phyloP scores from a whole-genome alignment of 2,113 vertebrate genomes.

The Hepsetus odoe region DNA sequence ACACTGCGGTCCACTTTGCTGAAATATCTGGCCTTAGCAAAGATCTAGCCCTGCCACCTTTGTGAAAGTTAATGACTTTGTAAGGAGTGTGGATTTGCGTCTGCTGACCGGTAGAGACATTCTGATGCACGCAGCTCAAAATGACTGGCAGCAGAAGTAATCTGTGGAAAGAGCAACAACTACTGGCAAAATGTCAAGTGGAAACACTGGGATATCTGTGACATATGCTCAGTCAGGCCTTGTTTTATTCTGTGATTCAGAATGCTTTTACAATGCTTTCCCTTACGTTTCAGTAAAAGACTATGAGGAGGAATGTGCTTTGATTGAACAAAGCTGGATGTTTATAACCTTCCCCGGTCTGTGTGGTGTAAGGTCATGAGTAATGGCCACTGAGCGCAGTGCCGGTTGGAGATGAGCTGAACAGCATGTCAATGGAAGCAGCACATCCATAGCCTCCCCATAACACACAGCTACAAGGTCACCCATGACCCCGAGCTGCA shows the following conservation, averaged over 20 bases:
- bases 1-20: slow-evolving; percentile 43
- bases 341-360: slow-evolving; percentile 25
- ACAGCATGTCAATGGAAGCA: slow-evolving; percentile 35
- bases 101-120: slow-evolving; percentile 65
- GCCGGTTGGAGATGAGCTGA: slow-evolving; percentile 37
- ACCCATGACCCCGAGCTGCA: neutral
- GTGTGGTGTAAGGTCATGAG: slow-evolving; percentile 41
- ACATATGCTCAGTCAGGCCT: slow-evolving; percentile 55
- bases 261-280: slow-evolving; percentile 57
- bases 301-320: slow-evolving; percentile 26
- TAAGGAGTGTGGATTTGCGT: slow-evolving; percentile 45
- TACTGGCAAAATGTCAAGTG: slow-evolving; percentile 64
- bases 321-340: slow-evolving; percentile 36
- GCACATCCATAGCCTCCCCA: slow-evolving; percentile 10
- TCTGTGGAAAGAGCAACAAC: slow-evolving; percentile 59
- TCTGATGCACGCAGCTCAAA: slow-evolving; percentile 49
- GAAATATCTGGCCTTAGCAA: slow-evolving; percentile 41
- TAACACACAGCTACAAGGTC: slow-evolving; percentile 30
- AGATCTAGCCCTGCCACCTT: slow-evolving; percentile 40
- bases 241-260: slow-evolving; percentile 54
- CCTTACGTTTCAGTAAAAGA: slow-evolving; percentile 15
- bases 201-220: slow-evolving; percentile 46
- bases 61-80: slow-evolving; percentile 57
- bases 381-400: slow-evolving; percentile 34
- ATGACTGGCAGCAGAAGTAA: slow-evolving; percentile 66